Evolutionary conservation across 2,797 vertebrate genomes (phyloP), one percentile per base, ranked within the genome.

Genomic region (Lateolabrax maculatus): DNA sequence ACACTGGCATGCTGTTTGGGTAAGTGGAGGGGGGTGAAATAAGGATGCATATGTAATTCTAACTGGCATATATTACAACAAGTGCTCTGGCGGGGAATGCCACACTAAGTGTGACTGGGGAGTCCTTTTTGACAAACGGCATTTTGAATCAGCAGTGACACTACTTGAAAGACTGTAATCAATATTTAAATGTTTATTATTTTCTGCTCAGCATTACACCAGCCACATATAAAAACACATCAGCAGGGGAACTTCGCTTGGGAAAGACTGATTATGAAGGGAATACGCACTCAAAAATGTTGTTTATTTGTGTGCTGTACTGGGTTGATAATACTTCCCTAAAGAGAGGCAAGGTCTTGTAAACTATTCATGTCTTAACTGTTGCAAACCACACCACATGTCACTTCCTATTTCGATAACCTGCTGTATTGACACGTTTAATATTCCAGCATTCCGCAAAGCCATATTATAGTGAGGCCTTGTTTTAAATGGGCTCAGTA

Each of bases 1-100:
- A 94, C 88, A 93, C 91, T 85, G 87, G 90, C 87, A 92, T 90
- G 92, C 90, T 92, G 90, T 89, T 90, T 90, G 87, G 88, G 78
- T 87, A 64, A 84, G 72, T 63, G 73, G 78, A 76, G 82, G 83
- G 82, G 84, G 76, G 77, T 88, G 85, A 80, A 89, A 93, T 86
- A 86, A 86, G 90, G 84, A 90, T 85, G 91, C 90, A 92, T 94
- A 83, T 90, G 84, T 94, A 92, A 93, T 92, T 89, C 88, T 87
- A 87, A 89, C 72, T 90, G 90, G 90, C 90, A 84, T 87, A 83
- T 90, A 92, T 91, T 93, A 92, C 89, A 87, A 85, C 84, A 88
- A 91, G 85, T 82, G 80, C 85, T 90, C 89, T 87, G 83, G 83
- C 49, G 84, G 85, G 91, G 87, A 90, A 88, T 53, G 77, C 53